Base-by-base conservation (phyloP, 2,888 invertebrate genomes). In the Melanchra persicariae region DNA sequence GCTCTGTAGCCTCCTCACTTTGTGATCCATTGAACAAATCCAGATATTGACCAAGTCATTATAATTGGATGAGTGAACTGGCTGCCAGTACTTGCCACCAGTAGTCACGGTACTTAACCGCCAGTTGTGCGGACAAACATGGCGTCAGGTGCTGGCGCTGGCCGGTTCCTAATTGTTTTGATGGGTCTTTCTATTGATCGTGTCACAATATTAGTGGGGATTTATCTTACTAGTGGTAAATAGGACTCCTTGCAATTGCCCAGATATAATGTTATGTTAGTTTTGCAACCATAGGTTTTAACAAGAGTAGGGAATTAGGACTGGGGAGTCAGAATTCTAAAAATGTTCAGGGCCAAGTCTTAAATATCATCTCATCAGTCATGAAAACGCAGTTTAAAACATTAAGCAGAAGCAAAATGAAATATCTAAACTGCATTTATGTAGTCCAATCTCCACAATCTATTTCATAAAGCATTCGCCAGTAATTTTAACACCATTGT, bases 91-190 rank as follows among this genome's bases (percentile, higher is more conserved):
- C 74, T 78, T 54, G 54, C 62, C 74, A 77, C 70, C 57, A 64
- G 82, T 69, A 70, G 91, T 92, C 91, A 93, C 90, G 92, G 87
- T 90, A 93, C 93, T 93, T 92, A 89, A 88, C 86, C 81, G 70
- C 79, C 69, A 84, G 79, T 81, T 67, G 79, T 76, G 71, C 81
- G 82, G 82, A 87, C 87, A 88, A 83, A 87, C 66, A 81, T 67
- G 75, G 81, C 71, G 84, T 72, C 76, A 67, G 83, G 77, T 55
- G 51, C 24, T 55, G 68, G 83, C 73, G 51, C 81, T 69, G 85
- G 87, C 89, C 88, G 89, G 90, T 89, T 90, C 87, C 82, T 85
- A 89, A 89, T 89, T 88, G 86, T 88, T 86, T 85, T 91, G 89
- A 87, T 87, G 73, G 75, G 80, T 88, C 37, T 89, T 91, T 91